These are phyloP conservation scores for Sarcophaga rosellei DNA, from an alignment of 2,888 invertebrate genomes.

Conservation along the genomic window DNA sequence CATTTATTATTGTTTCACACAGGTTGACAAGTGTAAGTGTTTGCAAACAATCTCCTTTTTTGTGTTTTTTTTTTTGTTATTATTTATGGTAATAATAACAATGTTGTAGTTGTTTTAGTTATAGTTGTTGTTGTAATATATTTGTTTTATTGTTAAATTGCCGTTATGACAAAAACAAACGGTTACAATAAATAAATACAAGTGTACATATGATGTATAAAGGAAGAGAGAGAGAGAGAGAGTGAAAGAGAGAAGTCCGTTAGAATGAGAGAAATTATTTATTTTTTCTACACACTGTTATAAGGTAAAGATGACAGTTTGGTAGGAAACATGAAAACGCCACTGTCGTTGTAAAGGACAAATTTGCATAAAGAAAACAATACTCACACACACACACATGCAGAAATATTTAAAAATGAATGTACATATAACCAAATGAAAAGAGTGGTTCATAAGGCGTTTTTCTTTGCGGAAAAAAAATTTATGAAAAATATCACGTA, in stretches of 20 bases:
- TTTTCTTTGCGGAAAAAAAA: no score
- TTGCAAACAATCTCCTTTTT: no score
- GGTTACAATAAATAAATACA: constrained; percentile 41
- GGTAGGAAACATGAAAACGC: no score
- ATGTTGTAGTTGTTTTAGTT: constrained; percentile 22
- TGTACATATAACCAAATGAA: no score
- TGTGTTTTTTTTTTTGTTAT: not conserved
- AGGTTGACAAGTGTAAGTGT: not conserved
- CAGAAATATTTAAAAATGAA: no score
- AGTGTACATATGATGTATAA: not conserved
- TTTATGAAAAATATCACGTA: no score
- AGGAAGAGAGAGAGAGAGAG: not conserved
- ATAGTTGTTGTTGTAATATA: no score
- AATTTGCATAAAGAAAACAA: no score
- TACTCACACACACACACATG: no score
- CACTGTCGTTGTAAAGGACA: no score
- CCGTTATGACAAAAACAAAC: constrained; percentile 57
- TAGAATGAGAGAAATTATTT: not conserved
- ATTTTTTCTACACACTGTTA: not conserved
- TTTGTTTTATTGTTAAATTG: constrained; percentile 51
- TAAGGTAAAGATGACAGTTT: no score
- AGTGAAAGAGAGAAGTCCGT: not conserved
- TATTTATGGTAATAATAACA: constrained; percentile 8
- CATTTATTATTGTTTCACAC: not conserved
- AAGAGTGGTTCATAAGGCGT: no score